Evolutionary conservation across 2,888 invertebrate species (phyloP), one percentile per base, ranked within the genome.

Genomic region (Biston betularia): DNA sequence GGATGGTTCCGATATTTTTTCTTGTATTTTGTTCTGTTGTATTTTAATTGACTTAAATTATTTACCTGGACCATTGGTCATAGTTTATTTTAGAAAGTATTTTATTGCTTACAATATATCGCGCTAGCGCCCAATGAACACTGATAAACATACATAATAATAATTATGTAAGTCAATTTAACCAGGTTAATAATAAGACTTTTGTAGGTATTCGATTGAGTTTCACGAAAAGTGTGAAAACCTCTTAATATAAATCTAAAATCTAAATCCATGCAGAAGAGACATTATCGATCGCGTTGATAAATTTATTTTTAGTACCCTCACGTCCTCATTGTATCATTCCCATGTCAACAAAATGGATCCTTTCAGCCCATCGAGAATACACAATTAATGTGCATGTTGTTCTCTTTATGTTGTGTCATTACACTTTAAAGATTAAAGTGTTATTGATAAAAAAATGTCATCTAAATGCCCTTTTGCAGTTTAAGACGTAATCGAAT

Each of bases 231-330:
- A 57, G 44, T 65, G 58, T 57, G 45, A 63, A 24, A 24, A 57
- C 38, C 53, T 50, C 60, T 53, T 62, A 62, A 48, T 62, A 69
- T 68, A 46, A 57, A 63, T 63, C 55, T 45, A 42, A 57, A n/a
- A 49, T 33, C 58, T 38, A 49, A 10, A 9, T 9, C 11, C 55
- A 24, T 42, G 35, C 54, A n/a, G 49, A 63, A 66, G 66, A 63
- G 67, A 63, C 64, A 70, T 68, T 68, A 73, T 71, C 63, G 69
- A 74, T 73, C 71, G 70, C 64, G 63, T 56, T 68, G 70, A 71
- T 69, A 54, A 35, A 64, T 71, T 70, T 74, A 74, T 74, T 73
- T 74, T 74, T 73, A 73, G 73, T 53, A 63, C 24, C 52, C 60
- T 61, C 61, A 56, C 62, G 71, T 71, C 68, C 70, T 71, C 68